A percentile compares a stretch with the other conserved stretches of the same genome.
Evolutionary conservation across 1,140 invertebrate genomes (phyloP).

Genomic region (Drosophila rhopaloa): DNA sequence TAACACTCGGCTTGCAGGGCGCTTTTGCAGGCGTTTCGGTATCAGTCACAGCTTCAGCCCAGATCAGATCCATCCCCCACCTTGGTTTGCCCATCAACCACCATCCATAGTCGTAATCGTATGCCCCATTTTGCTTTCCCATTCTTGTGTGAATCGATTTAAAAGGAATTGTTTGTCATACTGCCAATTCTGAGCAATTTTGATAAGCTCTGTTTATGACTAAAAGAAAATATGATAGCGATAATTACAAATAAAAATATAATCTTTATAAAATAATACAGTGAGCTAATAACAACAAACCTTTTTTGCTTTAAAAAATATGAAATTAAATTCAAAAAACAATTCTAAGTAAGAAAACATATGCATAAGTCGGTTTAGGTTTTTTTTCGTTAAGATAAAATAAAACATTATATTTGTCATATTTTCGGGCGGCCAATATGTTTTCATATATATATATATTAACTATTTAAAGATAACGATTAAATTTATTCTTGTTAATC

Average conservation of each 20-base stretch:
- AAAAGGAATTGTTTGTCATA: not conserved
- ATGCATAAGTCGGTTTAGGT: too few relatives aligned
- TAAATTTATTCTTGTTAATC: too few relatives aligned
- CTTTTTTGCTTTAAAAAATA: not conserved
- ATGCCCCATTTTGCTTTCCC: not conserved
- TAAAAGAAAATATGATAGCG: not conserved
- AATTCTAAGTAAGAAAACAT: too few relatives aligned
- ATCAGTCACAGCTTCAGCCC: constrained; percentile 1
- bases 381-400: too few relatives aligned
- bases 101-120: not conserved
- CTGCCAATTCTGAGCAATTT: too few relatives aligned
- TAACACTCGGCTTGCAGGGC: constrained; percentile 2
- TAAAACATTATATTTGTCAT: too few relatives aligned
- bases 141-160: constrained; percentile 4
- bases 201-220: not conserved
- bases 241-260: not conserved
- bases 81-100: not conserved
- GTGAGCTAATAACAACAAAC: not conserved
- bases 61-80: not conserved
- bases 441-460: too few relatives aligned
- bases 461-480: too few relatives aligned
- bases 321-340: not conserved
- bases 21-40: not conserved
- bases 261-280: not conserved
- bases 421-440: too few relatives aligned